phyloP scores from a whole-genome alignment of 2,797 vertebrate genomes.

The Mus spretus region DNA sequence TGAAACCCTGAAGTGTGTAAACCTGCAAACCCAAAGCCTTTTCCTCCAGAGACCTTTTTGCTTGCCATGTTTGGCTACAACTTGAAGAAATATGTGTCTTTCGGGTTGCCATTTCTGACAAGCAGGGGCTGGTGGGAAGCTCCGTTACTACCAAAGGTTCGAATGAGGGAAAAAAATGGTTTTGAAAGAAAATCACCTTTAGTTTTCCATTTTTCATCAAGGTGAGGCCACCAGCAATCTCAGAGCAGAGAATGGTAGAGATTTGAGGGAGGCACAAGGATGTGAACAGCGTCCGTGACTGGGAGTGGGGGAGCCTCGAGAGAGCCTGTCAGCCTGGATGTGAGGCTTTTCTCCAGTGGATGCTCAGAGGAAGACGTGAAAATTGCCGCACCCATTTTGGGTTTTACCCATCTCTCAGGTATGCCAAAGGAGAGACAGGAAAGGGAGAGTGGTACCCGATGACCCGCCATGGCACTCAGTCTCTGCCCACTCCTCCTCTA shows the following conservation, averaged over 20 bases:
- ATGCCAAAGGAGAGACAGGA: not conserved
- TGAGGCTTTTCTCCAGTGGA: not conserved
- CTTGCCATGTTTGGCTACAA: not conserved
- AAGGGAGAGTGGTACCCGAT: not conserved
- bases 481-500: not conserved
- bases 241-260: not conserved
- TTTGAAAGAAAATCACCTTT: not conserved
- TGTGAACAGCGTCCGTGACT: not conserved
- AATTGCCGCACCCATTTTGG: not conserved
- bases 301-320: not conserved
- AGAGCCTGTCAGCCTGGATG: not conserved
- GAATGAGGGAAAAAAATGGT: not conserved
- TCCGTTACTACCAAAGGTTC: not conserved
- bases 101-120: not conserved
- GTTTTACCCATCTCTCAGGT: not conserved
- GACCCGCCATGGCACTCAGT: not conserved
- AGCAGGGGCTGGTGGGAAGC: not conserved
- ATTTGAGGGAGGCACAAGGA: not conserved
- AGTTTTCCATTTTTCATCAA: conserved; percentile 33
- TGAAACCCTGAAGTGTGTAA: conserved; percentile 51
- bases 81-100: not conserved
- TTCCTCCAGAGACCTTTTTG: conserved; percentile 37
- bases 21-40: conserved; percentile 36
- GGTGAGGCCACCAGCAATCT: not conserved
- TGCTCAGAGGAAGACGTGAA: not conserved